Evolutionary conservation across 2,797 vertebrate genomes (phyloP).

Genomic region (Petrocephalus schoutedeni): DNA sequence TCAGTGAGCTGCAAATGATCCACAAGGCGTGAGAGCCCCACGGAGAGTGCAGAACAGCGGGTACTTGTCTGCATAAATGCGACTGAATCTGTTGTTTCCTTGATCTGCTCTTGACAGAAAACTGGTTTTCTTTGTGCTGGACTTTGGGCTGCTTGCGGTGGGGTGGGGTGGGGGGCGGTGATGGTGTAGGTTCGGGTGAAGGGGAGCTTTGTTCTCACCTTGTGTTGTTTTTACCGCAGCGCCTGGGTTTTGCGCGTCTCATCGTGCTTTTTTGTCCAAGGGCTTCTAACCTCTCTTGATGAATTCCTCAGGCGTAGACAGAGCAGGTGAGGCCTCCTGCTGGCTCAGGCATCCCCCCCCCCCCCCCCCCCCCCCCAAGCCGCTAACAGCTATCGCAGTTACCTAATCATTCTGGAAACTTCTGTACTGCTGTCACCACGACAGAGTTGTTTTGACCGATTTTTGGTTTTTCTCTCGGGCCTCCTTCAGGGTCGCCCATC

Average conservation of each 20-base stretch:
- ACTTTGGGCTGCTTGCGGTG: neutral
- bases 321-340: neutral
- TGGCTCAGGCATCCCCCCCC: neutral
- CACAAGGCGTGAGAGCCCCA: neutral
- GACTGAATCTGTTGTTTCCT: neutral
- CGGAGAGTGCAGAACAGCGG: neutral
- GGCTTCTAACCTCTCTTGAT: neutral
- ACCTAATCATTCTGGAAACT: neutral
- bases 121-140: constrained; percentile 4
- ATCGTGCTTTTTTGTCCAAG: neutral
- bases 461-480: neutral
- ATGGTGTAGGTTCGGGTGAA: neutral
- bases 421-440: neutral
- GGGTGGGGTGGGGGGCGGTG: neutral
- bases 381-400: neutral
- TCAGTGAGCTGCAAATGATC: neutral
- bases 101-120: neutral
- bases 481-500: neutral
- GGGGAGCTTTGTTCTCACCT: neutral
- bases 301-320: neutral
- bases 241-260: neutral
- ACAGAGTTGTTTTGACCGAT: neutral
- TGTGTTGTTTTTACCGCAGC: neutral
- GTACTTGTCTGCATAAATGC: neutral
- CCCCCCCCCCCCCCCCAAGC: neutral